These are phyloP conservation scores for Caenorhabditis macrosperma DNA, from an alignment of 2,888 invertebrate genomes.

Conservation along the genomic window DNA sequence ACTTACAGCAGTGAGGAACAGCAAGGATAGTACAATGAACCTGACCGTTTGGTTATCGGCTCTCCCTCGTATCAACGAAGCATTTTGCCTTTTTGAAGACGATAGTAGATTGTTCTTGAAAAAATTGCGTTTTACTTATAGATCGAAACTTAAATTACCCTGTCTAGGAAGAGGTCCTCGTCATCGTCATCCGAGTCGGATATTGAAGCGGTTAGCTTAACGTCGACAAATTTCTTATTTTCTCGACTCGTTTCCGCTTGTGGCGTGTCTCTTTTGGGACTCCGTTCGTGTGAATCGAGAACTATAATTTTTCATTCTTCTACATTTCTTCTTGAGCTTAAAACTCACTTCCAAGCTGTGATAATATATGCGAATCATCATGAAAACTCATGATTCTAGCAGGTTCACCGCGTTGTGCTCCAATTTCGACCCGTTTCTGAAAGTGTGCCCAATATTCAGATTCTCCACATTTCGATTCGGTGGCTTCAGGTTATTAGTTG, in stretches of 20 bases:
- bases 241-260: constrained; percentile 20
- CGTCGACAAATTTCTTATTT: constrained; percentile 62
- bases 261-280: constrained; percentile 61
- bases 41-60: constrained; percentile 49
- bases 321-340: not conserved
- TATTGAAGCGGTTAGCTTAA: constrained; percentile 47
- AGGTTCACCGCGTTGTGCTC: not conserved
- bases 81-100: constrained; percentile 35
- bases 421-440: constrained; percentile 42
- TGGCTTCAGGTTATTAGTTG: not conserved
- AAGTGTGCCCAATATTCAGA: constrained; percentile 17
- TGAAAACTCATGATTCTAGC: constrained; percentile 61
- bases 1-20: constrained; percentile 40
- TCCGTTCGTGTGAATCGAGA: constrained; percentile 68
- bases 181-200: constrained; percentile 60
- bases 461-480: constrained; percentile 7
- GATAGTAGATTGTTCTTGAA: constrained; percentile 52
- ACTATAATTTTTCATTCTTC: constrained; percentile 47
- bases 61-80: constrained; percentile 36
- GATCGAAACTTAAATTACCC: constrained; percentile 26
- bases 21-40: constrained; percentile 28
- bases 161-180: constrained; percentile 54
- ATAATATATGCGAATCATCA: constrained; percentile 71
- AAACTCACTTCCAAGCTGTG: constrained; percentile 72
- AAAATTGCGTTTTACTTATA: not conserved